These are phyloP conservation scores for Silurus aristotelis DNA, from an alignment of 2,797 vertebrate genomes.

Conservation along the genomic window DNA sequence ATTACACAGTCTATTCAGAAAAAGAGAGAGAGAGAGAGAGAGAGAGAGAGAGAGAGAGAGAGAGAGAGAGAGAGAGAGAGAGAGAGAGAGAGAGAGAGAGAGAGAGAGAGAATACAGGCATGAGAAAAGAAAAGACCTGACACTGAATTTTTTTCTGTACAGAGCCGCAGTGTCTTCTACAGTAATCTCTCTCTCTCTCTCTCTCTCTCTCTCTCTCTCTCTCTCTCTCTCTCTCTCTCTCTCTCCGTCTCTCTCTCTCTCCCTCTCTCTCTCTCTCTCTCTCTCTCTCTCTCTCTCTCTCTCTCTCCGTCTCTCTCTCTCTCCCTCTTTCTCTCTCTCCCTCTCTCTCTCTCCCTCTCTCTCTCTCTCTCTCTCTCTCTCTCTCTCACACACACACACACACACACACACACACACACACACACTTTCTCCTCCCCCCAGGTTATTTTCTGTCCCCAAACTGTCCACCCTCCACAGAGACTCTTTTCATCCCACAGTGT, in stretches of 20 bases:
- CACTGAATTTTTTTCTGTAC: background rate
- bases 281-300: background rate
- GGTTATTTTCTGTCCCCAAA: constrained; percentile 22
- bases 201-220: background rate
- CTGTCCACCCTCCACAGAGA: constrained; percentile 32
- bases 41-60: too few species aligned
- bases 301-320: too few species aligned
- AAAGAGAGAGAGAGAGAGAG: too few species aligned
- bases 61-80: too few species aligned
- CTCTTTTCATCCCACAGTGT: constrained; percentile 32
- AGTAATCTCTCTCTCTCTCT: background rate
- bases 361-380: background rate
- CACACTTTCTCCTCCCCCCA: background rate
- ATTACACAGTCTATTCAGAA: too few species aligned
- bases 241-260: background rate
- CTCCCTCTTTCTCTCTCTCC: too few species aligned
- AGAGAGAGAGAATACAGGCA: background rate
- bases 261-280: background rate
- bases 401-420: too few species aligned
- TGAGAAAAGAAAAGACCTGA: background rate
- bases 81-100: too few species aligned
- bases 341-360: background rate
- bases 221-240: background rate
- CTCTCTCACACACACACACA: background rate
- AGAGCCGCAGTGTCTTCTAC: background rate